A percentile compares a stretch with the other conserved stretches of the same genome.
Evolutionary conservation across 92 coral and sea anemone species (phyloP).

Genomic region (Heteractis magnifica): DNA sequence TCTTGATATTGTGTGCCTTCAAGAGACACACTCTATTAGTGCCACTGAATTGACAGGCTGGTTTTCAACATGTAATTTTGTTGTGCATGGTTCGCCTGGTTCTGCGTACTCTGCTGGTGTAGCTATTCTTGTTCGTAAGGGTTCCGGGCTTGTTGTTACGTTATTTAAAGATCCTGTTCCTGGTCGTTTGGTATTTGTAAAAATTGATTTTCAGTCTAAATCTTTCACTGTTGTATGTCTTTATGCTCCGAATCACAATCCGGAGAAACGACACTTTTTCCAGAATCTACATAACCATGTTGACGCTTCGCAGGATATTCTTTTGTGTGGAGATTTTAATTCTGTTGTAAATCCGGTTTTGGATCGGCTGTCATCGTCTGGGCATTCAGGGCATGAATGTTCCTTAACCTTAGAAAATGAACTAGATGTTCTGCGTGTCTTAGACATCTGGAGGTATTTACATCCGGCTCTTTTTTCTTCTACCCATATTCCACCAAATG

Average conservation of each 20-base stretch:
- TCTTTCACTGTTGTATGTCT: neutral
- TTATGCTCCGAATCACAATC: neutral
- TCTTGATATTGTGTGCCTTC: neutral
- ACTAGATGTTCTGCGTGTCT: neutral
- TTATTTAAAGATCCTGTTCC: neutral
- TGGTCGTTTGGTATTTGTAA: neutral
- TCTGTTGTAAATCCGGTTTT: neutral
- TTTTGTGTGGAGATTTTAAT: neutral
- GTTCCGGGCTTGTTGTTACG: neutral
- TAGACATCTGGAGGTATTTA: constrained; percentile 16
- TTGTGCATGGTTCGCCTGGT: neutral
- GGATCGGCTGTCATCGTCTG: neutral
- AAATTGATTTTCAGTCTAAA: neutral
- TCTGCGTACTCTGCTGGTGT: neutral
- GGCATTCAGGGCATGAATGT: neutral
- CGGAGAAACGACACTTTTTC: neutral
- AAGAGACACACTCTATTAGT: neutral
- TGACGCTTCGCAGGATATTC: constrained; percentile 1
- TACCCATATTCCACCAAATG: constrained; percentile 12
- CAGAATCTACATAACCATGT: neutral
- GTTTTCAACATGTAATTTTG: neutral
- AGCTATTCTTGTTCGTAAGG: neutral
- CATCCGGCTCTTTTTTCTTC: neutral
- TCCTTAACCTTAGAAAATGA: neutral
- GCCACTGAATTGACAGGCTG: neutral